Conservation (phyloP, 2,797 vertebrate genomes). For the Cuniculus paca region DNA sequence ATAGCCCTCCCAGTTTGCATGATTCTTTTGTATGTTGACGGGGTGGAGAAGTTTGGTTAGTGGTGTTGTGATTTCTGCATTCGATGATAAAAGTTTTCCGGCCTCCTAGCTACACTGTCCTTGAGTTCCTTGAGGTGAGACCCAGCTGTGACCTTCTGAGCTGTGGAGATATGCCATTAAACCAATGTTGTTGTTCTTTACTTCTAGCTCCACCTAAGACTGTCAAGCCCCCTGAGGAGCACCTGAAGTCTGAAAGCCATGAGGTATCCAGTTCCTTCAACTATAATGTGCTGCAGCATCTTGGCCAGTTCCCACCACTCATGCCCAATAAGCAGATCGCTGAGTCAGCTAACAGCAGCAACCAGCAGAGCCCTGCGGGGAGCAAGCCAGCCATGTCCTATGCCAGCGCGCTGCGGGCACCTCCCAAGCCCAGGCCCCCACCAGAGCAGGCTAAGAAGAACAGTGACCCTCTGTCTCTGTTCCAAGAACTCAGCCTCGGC, state of each 20-base stretch:
- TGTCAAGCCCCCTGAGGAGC: slow-evolving; percentile 93
- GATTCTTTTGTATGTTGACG: neutral
- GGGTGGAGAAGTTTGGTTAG: neutral
- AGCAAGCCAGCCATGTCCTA: slow-evolving; percentile 98
- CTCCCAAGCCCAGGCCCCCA: slow-evolving; percentile 96
- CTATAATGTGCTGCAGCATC: slow-evolving; percentile 95
- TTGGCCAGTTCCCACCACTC: slow-evolving; percentile 98
- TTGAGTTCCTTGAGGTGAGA: neutral
- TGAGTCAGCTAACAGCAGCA: slow-evolving; percentile 91
- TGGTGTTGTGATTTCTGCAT: neutral
- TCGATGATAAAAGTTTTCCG: neutral
- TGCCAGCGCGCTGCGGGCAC: slow-evolving; percentile 97
- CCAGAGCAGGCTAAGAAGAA: slow-evolving; percentile 99
- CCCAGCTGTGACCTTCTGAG: accelerated
- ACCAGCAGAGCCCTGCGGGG: slow-evolving; percentile 89
- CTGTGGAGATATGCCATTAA: accelerated
- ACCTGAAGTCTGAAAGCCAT: slow-evolving; percentile 92
- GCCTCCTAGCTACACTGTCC: neutral
- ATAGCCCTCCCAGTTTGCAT: neutral
- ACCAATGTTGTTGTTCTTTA: slow-evolving; percentile 69
- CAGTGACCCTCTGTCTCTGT: slow-evolving; percentile 97
- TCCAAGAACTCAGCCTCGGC: slow-evolving; percentile 99
- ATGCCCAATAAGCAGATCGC: slow-evolving; percentile 96
- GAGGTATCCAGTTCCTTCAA: slow-evolving; percentile 92
- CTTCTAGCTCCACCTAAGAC: slow-evolving; percentile 92